Base-by-base conservation (phyloP, 2,797 vertebrate species). In the Pterois miles region DNA sequence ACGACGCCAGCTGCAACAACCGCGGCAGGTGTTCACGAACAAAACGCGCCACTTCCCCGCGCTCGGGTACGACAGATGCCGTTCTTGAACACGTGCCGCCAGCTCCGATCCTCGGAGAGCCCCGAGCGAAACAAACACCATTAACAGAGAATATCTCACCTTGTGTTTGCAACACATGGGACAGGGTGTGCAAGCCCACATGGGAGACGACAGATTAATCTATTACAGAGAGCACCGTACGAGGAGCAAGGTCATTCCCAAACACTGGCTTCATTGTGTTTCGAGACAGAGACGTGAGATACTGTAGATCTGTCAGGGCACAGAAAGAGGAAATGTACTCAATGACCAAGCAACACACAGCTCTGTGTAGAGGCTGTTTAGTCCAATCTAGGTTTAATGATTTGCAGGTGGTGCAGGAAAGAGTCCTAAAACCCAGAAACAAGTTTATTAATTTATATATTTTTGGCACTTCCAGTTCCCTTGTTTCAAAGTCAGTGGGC, bases 171-270 rank as follows among this genome's bases (percentile, higher is more conserved):
- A 74, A 82, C 84, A 77, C 64, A 56, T 58, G 29, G 66, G 66
- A 57, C 63, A 23, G 38, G 18, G 29, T 72, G 73, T 66, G 57
- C 33, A 48, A 63, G 46, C 53, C 74, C 84, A 70, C 73, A 58
- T 31, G 60, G 64, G 81, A 82, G 74, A 65, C 33, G 10, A 65
- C 52, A 76, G 72, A 89, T 85, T 71, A 62, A 88, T 91, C 71
- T 74, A 43, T 88, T 84, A 74, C 57, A 80, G 76, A 74, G 46
- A 46, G 83, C 68, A 72, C 52, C 36, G 66, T 38, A 66, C 66
- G 76, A 67, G 69, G 53, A 84, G 69, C 80, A 82, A 81, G 85
- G 87, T 89, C 82, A 80, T 27, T 76, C 43, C 40, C 57, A 53
- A 40, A 88, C 81, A 86, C 40, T 65, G 38, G 71, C 65, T 50